A percentile compares a stretch with the other conserved stretches of the same genome.
phyloP scores from a whole-genome alignment of 2,888 invertebrate genomes.

The Macropis europaea region DNA sequence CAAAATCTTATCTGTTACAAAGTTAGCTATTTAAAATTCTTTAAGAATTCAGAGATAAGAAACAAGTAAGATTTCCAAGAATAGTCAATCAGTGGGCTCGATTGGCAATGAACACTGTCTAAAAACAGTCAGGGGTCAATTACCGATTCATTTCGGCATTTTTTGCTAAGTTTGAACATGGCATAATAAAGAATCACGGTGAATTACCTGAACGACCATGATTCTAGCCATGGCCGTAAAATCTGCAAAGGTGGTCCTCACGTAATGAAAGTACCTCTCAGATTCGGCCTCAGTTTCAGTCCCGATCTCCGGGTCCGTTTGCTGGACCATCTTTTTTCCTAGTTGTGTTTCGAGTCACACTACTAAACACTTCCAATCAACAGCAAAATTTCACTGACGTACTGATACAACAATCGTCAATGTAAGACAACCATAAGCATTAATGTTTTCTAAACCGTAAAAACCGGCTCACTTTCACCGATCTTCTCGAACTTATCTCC shows the following conservation, averaged over 20 bases:
- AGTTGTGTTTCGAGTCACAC: not conserved
- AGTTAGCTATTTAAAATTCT: no score
- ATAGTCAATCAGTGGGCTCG: no score
- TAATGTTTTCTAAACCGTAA: not conserved
- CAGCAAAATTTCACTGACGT: not conserved
- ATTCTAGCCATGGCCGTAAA: conserved; percentile 73
- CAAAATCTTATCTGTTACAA: no score
- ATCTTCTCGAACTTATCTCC: not conserved
- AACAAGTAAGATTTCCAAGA: no score
- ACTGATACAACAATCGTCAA: not conserved
- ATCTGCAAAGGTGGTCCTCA: conserved; percentile 71
- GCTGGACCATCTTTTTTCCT: conserved; percentile 67
- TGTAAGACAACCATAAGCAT: not conserved
- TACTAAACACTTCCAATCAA: not conserved
- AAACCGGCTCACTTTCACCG: conserved; percentile 23
- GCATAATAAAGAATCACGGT: no score
- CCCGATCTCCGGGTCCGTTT: conserved; percentile 63
- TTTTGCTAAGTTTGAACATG: no score
- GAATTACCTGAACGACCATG: conserved; percentile 72
- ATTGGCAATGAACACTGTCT: no score
- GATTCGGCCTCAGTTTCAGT: conserved; percentile 67
- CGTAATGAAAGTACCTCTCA: conserved; percentile 67
- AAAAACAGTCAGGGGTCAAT: no score
- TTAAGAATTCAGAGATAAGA: no score
- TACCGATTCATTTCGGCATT: no score